Base-by-base conservation (phyloP, 2,113 vertebrate genomes). In the Atherinomorus stipes region DNA sequence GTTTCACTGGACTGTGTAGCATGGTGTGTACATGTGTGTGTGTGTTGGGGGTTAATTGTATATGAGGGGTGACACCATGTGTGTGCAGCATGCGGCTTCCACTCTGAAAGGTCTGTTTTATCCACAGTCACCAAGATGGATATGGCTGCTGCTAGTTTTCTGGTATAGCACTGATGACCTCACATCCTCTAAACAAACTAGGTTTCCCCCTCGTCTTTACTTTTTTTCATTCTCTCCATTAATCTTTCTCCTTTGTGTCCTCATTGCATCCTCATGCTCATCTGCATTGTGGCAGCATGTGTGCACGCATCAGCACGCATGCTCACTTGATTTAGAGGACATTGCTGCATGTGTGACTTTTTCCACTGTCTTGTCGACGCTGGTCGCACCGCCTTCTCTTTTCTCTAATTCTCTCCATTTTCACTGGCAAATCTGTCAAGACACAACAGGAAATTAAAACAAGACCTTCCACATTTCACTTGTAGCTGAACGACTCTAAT, bases 321-420 rank as follows among this genome's bases (percentile, higher is more conserved):
- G 19, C 38, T 22, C 15, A 23, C 25, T 26, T 10, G 50, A 2
- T 26, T 8, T 38, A 21, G 37, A 45, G 78, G 51, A 52, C n/a
- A 4, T 40, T 37, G 23, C 11, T n/a, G 44, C 72, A 64, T 26
- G 18, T 47, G 4, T 22, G 3, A 10, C n/a, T 77, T 62, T 73
- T 79, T 62, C 50, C 22, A 25, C 2, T 1, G n/a, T 26, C 22
- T 59, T 12, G 13, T 1, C n/a, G 53, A 19, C 31, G 44, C 37
- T 34, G 18, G 6, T 89, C 22, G 40, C 50, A 22, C 11, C 11
- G 40, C 25, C 71, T 78, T 73, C 82, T 70, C 50, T 23, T 40
- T 81, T 79, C 88, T 87, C 85, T 53, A 22, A 40, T 11, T 58
- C 68, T 74, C 74, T 77, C 50, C 37, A 12, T 25, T 72, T 40